Conservation (phyloP, 2,797 vertebrate species). For the Oryzias dopingdopingensis region DNA sequence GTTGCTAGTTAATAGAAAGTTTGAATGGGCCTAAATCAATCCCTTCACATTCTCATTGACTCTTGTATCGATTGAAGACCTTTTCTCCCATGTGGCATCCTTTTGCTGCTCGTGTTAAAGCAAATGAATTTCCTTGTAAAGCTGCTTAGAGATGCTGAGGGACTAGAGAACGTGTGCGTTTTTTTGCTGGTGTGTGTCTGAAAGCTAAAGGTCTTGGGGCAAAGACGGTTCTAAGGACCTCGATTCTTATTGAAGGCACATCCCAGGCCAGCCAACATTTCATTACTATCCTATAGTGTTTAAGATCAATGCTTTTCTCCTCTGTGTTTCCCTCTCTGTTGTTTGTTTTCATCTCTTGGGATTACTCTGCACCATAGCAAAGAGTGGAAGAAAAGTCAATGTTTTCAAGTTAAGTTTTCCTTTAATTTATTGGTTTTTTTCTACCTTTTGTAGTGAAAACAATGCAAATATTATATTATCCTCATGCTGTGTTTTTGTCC, state of each 20-base stretch:
- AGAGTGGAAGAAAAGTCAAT: constrained; percentile 1
- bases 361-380: constrained; percentile 3
- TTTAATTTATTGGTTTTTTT: not conserved
- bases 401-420: not conserved
- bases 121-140: constrained; percentile 69
- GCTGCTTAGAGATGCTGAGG: constrained; percentile 46
- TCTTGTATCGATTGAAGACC: constrained; percentile 70
- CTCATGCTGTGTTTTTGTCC: no score
- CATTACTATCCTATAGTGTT: constrained; percentile 49
- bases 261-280: constrained; percentile 59
- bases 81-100: constrained; percentile 63
- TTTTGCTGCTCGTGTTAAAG: constrained; percentile 70
- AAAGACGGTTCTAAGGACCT: constrained; percentile 37
- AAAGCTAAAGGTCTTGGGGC: constrained; percentile 42
- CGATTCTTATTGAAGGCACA: constrained; percentile 34
- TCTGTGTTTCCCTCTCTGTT: constrained; percentile 12
- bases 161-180: constrained; percentile 17
- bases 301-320: constrained; percentile 28
- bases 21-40: constrained; percentile 43
- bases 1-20: constrained; percentile 53
- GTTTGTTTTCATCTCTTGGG: constrained; percentile 12
- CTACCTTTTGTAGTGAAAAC: not conserved
- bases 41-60: constrained; percentile 52
- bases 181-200: constrained; percentile 9
- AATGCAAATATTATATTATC: no score